Evolutionary conservation across 2,113 vertebrate species (phyloP), one percentile per base, ranked within the genome.

Genomic region (Erinaceus europaeus): DNA sequence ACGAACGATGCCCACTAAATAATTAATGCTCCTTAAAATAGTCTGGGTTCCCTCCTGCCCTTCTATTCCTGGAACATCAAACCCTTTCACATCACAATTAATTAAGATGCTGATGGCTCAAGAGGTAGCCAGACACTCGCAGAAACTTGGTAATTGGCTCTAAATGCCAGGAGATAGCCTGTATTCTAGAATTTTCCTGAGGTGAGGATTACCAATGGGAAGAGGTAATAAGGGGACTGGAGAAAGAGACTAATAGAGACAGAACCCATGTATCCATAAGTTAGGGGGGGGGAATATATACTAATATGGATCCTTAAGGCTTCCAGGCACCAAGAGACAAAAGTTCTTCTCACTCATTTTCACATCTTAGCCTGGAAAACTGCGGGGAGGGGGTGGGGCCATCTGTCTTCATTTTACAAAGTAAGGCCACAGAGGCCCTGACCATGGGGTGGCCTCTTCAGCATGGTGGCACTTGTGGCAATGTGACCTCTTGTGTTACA

Each of bases 11-110:
- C 86, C 88, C 78, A 93, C 90, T 94, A 90, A 94, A 94, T 95
- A 94, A 95, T 94, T 94, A 93, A 94, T 86, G 59, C 94, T 84
- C 89, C 91, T 94, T 89, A 93, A 94, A 94, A 94, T 94, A 94
- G 84, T 77, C 71, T 81, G 52, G 78, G 64, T 84, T 91, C 87
- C 65, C 74, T 93, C 72, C 77, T 65, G 87, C 64, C 91, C 90
- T 94, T 94, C 90, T 91, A 94, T 91, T 93, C 89, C 87, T 94
- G 87, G 92, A 90, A 92, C 81, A 94, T 93, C 87, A 94, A 84
- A 84, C 69, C 12, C 76, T 89, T 90, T 94, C 81, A 94, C 81
- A 93, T 90, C 77, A 91, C 91, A 88, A 94, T 95, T 95, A 94
- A 95, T 95, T 95, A 94, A 95, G 93, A 81, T n/a, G 67, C 81